Conservation (phyloP, 2,888 invertebrate species). For the Eupithecia pulchellata region DNA sequence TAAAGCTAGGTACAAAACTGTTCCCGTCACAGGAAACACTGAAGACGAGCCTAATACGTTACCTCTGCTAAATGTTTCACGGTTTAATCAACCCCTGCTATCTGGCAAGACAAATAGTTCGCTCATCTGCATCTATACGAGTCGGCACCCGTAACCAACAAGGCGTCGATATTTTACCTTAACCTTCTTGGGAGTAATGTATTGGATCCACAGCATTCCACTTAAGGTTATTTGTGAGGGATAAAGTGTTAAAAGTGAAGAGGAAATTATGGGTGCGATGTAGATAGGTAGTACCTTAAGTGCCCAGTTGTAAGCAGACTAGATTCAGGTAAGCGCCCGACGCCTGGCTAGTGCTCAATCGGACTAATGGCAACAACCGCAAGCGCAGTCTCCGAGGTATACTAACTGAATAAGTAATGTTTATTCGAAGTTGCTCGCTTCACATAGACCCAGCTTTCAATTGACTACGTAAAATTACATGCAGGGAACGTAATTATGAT, state of each 20-base stretch:
- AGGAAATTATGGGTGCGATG: slow-evolving; percentile 36
- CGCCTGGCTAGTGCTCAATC: slow-evolving; percentile 68
- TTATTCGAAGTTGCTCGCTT: slow-evolving; percentile 69
- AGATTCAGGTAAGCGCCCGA: slow-evolving; percentile 45
- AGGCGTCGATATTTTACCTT: slow-evolving; percentile 75
- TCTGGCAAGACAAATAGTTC: slow-evolving; percentile 84
- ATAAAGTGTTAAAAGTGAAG: slow-evolving; percentile 43
- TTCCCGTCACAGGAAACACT: slow-evolving; percentile 37
- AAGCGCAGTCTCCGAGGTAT: slow-evolving; percentile 74
- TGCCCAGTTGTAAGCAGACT: slow-evolving; percentile 39
- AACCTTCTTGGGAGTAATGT: slow-evolving; percentile 56
- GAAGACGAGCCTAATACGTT: slow-evolving; percentile 60
- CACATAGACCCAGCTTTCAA: slow-evolving; percentile 64
- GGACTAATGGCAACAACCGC: slow-evolving; percentile 81
- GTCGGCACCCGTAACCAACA: slow-evolving; percentile 70
- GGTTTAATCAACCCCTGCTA: slow-evolving; percentile 83
- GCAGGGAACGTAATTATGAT: slow-evolving; percentile 1
- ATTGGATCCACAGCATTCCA: slow-evolving; percentile 46
- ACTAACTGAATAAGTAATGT: slow-evolving; percentile 80
- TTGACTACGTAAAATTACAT: slow-evolving; percentile 64
- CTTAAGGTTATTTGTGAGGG: slow-evolving; percentile 36
- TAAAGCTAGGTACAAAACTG: slow-evolving; percentile 40
- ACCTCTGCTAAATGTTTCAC: slow-evolving; percentile 80
- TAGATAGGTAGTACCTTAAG: slow-evolving; percentile 5
- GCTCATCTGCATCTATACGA: slow-evolving; percentile 85